Evolutionary conservation across 2,797 vertebrate species (phyloP).

Genomic region (Sphaeramia orbicularis): DNA sequence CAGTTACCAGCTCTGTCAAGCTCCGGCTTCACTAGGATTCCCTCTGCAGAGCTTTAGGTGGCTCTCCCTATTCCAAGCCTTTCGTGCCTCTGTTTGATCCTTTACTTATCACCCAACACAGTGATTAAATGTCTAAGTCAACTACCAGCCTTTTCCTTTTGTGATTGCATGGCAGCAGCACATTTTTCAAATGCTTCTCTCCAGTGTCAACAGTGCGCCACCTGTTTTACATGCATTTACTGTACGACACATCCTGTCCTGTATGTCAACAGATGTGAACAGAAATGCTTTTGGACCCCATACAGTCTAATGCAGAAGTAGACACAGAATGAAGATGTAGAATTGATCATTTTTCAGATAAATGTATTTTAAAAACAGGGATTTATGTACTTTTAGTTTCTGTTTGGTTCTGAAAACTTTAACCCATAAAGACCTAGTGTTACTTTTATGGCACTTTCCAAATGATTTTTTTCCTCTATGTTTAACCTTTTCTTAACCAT

Average conservation of each 20-base stretch:
- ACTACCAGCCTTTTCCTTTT: slow-evolving; percentile 74
- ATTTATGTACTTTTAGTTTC: too few relatives aligned
- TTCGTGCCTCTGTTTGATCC: slow-evolving; percentile 76
- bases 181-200: slow-evolving; percentile 85
- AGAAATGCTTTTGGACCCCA: slow-evolving; percentile 29
- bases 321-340: slow-evolving; percentile 1
- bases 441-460: too few relatives aligned
- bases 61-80: slow-evolving; percentile 63
- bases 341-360: slow-evolving; percentile 19
- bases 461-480: too few relatives aligned
- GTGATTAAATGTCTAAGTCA: slow-evolving; percentile 84
- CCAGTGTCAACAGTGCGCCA: slow-evolving; percentile 82
- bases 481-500: too few relatives aligned
- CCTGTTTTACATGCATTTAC: slow-evolving; percentile 84
- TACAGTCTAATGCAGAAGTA: slow-evolving; percentile 2
- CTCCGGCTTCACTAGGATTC: slow-evolving; percentile 57
- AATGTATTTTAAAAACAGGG: slow-evolving; percentile 20
- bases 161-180: slow-evolving; percentile 78
- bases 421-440: too few relatives aligned
- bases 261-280: slow-evolving; percentile 10
- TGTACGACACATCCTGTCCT: slow-evolving; percentile 55
- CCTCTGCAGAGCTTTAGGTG: slow-evolving; percentile 61
- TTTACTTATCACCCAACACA: slow-evolving; percentile 76
- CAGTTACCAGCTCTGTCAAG: slow-evolving; percentile 39
- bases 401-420: too few relatives aligned